A percentile compares a stretch with the other conserved stretches of the same genome.
Conservation (phyloP, 1,140 invertebrate species). For the Drosophila tani region DNA sequence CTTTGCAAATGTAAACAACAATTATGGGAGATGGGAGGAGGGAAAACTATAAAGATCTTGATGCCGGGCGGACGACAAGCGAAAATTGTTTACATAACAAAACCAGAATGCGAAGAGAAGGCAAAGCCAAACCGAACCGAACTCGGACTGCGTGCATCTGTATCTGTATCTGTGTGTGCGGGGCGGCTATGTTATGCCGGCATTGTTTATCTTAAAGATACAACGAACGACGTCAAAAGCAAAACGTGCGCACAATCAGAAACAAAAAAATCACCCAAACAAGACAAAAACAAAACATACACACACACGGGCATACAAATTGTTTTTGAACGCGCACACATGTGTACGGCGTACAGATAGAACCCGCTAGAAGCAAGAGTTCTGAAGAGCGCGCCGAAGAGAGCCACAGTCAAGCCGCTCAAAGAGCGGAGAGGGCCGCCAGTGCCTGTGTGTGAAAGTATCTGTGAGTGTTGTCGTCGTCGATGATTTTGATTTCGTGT, state of each 20-base stretch:
- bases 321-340: constrained; percentile 8
- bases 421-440: constrained; percentile 7
- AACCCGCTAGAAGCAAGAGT: constrained; percentile 31
- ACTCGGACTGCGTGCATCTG: constrained; percentile 3
- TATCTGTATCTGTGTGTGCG: constrained; percentile 4
- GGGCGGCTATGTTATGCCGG: constrained; percentile 69
- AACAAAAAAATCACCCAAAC: constrained; percentile 38
- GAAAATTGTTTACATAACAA: constrained; percentile 81
- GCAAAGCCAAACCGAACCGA: constrained; percentile 13
- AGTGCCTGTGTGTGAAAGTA: constrained; percentile 11
- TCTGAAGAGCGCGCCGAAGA: constrained; percentile 49
- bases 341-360: neutral
- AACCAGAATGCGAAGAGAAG: constrained; percentile 59
- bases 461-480: constrained; percentile 32
- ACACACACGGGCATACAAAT: neutral
- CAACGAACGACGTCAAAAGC: constrained; percentile 67
- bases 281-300: constrained; percentile 29
- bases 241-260: constrained; percentile 72
- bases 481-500: constrained; percentile 78
- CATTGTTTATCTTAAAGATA: constrained; percentile 83
- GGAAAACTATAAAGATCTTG: constrained; percentile 37
- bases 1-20: constrained; percentile 78
- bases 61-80: constrained; percentile 55
- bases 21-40: constrained; percentile 25
- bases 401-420: constrained; percentile 12